Percentiles rank a stretch among this genome's conserved stretches.
These are phyloP conservation scores for Rhinolophus ferrumequinum DNA, from an alignment of 2,113 vertebrate species.

Conservation along the genomic window DNA sequence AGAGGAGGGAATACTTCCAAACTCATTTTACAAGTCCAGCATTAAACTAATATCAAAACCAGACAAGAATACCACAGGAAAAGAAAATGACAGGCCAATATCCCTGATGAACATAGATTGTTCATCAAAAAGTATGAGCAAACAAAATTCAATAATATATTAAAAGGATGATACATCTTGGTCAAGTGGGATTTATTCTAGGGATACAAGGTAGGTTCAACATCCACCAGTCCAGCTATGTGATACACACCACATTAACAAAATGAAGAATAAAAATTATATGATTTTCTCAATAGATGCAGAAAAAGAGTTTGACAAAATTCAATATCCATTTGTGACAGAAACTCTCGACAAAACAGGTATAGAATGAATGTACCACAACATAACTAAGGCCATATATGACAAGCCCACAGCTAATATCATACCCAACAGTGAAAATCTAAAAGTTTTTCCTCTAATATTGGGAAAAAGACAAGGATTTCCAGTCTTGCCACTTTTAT, in stretches of 20 bases:
- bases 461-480: neutral
- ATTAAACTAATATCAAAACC: neutral
- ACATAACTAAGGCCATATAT: neutral
- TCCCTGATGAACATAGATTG: neutral
- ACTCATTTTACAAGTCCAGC: neutral
- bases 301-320: neutral
- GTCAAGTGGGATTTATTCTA: neutral
- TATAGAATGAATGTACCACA: neutral
- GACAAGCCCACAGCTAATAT: neutral
- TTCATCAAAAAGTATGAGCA: neutral
- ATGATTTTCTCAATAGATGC: neutral
- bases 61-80: neutral
- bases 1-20: neutral
- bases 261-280: neutral
- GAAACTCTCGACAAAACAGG: neutral
- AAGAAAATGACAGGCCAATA: neutral
- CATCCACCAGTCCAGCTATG: neutral
- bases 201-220: neutral
- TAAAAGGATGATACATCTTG: neutral
- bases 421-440: neutral
- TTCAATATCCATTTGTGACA: neutral
- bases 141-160: neutral
- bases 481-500: neutral
- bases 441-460: neutral
- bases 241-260: neutral